These are phyloP conservation scores for Scaptomyza hsui DNA, from an alignment of 1,140 invertebrate genomes.

Conservation along the genomic window DNA sequence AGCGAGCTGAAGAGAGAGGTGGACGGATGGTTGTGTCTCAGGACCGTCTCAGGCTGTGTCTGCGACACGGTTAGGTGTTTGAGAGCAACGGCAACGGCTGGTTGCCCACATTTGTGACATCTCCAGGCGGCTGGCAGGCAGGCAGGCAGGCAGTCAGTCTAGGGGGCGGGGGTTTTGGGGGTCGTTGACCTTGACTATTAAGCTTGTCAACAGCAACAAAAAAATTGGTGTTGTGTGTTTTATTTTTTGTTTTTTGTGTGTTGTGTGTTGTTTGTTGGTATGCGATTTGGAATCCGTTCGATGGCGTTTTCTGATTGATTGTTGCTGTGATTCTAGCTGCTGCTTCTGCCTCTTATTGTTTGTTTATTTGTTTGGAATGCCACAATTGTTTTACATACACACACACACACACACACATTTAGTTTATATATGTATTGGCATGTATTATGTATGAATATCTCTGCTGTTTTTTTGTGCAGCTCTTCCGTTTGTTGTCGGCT, in stretches of 20 bases:
- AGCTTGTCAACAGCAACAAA: constrained; percentile 16
- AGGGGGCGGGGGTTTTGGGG: no score
- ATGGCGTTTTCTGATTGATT: constrained; percentile 25
- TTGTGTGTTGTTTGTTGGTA: not conserved
- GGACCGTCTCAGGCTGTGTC: constrained; percentile 23
- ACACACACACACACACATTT: constrained; percentile 7
- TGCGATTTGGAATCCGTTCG: not conserved
- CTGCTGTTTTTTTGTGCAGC: constrained; percentile 4
- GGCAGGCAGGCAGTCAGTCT: no score
- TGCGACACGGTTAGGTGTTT: constrained; percentile 33
- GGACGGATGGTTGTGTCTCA: not conserved
- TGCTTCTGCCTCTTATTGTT: not conserved
- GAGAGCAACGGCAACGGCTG: constrained; percentile 22
- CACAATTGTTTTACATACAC: constrained; percentile 26
- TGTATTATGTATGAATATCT: constrained; percentile 23
- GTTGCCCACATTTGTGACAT: constrained; percentile 39
- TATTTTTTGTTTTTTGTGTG: no score
- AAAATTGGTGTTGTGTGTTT: not conserved
- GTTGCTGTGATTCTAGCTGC: not conserved
- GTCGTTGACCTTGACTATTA: constrained; percentile 54
- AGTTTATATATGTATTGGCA: not conserved
- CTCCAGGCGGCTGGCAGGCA: constrained; percentile 9
- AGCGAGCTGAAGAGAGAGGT: not conserved
- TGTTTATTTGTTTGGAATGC: not conserved
- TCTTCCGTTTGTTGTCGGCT: constrained; percentile 27